phyloP scores from a whole-genome alignment of 2,797 vertebrate species.

The Saxicola maurus region DNA sequence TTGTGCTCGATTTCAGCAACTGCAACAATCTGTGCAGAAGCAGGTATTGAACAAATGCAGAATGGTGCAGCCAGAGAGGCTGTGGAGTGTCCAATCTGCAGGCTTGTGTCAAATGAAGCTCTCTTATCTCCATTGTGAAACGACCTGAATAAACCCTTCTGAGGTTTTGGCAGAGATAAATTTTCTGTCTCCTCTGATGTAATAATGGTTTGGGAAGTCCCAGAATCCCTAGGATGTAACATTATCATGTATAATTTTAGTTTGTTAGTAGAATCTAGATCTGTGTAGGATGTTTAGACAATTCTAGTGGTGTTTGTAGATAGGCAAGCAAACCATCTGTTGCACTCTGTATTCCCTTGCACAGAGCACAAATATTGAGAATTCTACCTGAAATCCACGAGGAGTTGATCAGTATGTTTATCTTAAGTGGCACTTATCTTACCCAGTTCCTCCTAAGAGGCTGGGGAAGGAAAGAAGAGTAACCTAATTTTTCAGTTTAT shows the following conservation, averaged over 20 bases:
- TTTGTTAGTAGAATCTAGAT: neutral
- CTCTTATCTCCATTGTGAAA: neutral
- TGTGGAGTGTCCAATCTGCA: neutral
- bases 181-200: neutral
- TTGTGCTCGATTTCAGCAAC: neutral
- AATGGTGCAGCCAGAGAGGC: neutral
- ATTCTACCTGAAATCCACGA: neutral
- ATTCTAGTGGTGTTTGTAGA: neutral
- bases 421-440: neutral
- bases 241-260: neutral
- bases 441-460: neutral
- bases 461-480: neutral
- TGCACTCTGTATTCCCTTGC: accelerated
- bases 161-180: neutral
- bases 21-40: neutral
- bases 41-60: neutral
- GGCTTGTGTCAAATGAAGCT: neutral
- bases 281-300: neutral
- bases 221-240: neutral
- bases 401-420: neutral
- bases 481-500: neutral
- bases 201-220: neutral
- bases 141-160: neutral
- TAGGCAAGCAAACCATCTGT: neutral
- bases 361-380: neutral